A percentile compares a stretch with the other conserved stretches of the same genome.
These are phyloP conservation scores for Drosophila siamana DNA, from an alignment of 2,888 invertebrate genomes.

Conservation along the genomic window DNA sequence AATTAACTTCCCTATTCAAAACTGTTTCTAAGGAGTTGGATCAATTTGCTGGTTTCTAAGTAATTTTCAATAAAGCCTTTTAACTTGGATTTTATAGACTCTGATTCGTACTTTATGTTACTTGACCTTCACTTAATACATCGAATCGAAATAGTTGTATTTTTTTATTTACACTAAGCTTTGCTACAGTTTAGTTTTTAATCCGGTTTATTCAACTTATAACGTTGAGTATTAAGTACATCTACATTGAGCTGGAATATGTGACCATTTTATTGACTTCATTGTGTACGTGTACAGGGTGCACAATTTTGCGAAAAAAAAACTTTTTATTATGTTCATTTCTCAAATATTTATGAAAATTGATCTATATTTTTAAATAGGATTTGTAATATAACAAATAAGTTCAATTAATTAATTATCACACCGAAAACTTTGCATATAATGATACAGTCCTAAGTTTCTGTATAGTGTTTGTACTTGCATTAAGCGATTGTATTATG, in stretches of 20 bases:
- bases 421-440: too few species aligned
- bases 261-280: slow-evolving; percentile 44
- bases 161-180: slow-evolving; percentile 14
- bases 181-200: slow-evolving; percentile 44
- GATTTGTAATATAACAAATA: neutral
- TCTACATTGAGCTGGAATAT: slow-evolving; percentile 29
- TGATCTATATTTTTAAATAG: neutral
- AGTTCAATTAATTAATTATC: too few species aligned
- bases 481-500: neutral
- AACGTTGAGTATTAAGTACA: slow-evolving; percentile 16
- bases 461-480: too few species aligned
- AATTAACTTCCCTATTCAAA: slow-evolving; percentile 41
- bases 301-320: slow-evolving; percentile 7
- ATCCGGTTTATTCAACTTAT: slow-evolving; percentile 61
- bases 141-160: slow-evolving; percentile 37
- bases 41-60: slow-evolving; percentile 7
- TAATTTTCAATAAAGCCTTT: neutral
- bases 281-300: slow-evolving; percentile 11
- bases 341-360: neutral
- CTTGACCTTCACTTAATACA: slow-evolving; percentile 48
- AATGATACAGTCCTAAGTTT: too few species aligned
- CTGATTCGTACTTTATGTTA: neutral
- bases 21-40: slow-evolving; percentile 9
- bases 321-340: too few species aligned
- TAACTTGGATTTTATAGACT: neutral